Evolutionary conservation across 1,140 invertebrate species (phyloP).

Genomic region (Aphelenchoides avenae): DNA sequence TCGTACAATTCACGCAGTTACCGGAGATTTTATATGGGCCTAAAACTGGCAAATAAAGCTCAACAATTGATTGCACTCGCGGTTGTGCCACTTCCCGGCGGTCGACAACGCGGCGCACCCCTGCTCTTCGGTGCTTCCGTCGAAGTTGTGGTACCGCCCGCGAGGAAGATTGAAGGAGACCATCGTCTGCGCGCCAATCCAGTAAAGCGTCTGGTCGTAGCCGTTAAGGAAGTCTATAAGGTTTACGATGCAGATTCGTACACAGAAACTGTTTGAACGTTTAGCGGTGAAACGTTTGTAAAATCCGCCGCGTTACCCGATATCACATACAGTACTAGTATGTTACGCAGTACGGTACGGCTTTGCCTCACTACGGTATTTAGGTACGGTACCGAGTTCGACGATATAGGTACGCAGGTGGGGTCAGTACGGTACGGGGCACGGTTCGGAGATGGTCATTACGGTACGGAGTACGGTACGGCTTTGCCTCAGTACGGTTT

Average conservation of each 20-base stretch:
- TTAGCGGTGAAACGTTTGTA: background rate
- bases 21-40: too few species aligned
- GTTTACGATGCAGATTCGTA: too few species aligned
- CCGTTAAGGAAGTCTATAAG: too few species aligned
- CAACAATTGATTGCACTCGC: slow-evolving; percentile 20
- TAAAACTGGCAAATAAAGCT: slow-evolving; percentile 30
- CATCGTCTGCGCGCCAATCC: slow-evolving; percentile 24
- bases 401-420: too few species aligned
- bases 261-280: slow-evolving; percentile 2
- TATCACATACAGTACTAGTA: slow-evolving; percentile 2
- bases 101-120: slow-evolving; percentile 22
- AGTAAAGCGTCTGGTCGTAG: slow-evolving; percentile 14
- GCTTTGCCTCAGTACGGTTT: too few species aligned
- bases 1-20: too few species aligned
- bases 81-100: slow-evolving; percentile 8
- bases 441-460: too few species aligned
- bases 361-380: too few species aligned
- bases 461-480: too few species aligned
- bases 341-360: too few species aligned
- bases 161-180: slow-evolving; percentile 11
- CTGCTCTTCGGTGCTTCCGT: slow-evolving; percentile 8
- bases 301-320: background rate
- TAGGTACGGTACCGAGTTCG: too few species aligned
- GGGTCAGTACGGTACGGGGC: too few species aligned
- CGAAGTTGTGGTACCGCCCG: slow-evolving; percentile 15